phyloP scores from a whole-genome alignment of 2,797 vertebrate genomes.

The Scleropages formosus region DNA sequence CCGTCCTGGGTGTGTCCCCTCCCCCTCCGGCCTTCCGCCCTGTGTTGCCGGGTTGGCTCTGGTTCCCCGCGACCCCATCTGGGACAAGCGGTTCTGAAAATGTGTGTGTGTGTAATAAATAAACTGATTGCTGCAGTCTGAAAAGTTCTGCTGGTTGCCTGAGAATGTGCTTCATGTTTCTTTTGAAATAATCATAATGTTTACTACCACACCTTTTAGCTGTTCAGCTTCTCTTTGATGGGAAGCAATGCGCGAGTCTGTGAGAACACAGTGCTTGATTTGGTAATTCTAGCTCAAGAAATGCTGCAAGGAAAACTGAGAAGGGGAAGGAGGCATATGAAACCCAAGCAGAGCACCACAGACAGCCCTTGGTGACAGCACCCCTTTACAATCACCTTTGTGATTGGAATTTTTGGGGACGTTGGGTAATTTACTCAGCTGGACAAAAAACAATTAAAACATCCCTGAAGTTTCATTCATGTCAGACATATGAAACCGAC shows the following conservation, averaged over 20 bases:
- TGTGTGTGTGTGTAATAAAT: no score
- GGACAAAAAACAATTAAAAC: background rate
- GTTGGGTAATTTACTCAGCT: background rate
- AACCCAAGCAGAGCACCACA: background rate
- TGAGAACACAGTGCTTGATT: background rate
- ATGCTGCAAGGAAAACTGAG: background rate
- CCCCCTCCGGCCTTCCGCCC: no score
- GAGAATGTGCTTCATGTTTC: slow-evolving; percentile 33
- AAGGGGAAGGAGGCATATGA: background rate
- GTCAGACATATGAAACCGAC: background rate
- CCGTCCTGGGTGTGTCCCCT: no score
- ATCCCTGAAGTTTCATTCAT: background rate
- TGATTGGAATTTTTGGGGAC: background rate
- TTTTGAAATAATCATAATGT: slow-evolving; percentile 42
- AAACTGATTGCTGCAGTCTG: slow-evolving; percentile 32
- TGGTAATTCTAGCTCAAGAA: background rate
- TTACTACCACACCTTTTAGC: slow-evolving; percentile 31
- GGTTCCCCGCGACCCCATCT: no score
- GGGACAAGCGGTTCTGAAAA: no score
- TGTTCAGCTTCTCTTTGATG: background rate
- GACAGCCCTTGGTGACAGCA: background rate
- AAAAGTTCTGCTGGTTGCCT: slow-evolving; percentile 16
- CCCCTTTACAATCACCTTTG: background rate
- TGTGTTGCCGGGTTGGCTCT: no score
- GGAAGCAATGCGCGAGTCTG: background rate